These are phyloP conservation scores for Mycalesis mineus DNA, from an alignment of 2,888 invertebrate genomes.

Conservation along the genomic window DNA sequence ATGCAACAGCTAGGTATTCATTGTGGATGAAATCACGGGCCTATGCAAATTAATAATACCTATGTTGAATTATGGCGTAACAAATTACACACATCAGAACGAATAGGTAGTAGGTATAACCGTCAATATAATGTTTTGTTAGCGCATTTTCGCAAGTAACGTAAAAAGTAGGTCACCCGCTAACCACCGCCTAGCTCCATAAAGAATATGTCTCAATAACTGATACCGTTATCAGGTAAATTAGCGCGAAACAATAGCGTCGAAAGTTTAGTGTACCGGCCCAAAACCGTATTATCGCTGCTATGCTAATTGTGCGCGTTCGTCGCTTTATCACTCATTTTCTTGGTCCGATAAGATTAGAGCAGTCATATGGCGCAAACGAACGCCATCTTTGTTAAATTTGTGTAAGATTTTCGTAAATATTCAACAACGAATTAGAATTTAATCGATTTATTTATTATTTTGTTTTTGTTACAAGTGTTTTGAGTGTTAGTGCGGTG, in stretches of 20 bases:
- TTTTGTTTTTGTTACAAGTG: not conserved
- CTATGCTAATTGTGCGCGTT: conserved; percentile 63
- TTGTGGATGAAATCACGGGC: too few relatives aligned
- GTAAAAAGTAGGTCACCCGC: conserved; percentile 19
- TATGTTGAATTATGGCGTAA: too few relatives aligned
- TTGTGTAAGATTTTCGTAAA: conserved; percentile 30
- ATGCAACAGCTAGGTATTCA: too few relatives aligned
- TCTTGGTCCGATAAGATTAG: conserved; percentile 66
- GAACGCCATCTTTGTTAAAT: conserved; percentile 46
- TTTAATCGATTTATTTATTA: not conserved
- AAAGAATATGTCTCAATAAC: conserved; percentile 31
- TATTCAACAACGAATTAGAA: conserved; percentile 12
- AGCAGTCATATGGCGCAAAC: conserved; percentile 61
- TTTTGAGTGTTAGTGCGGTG: conserved; percentile 54
- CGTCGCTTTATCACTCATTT: conserved; percentile 59
- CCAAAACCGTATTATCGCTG: conserved; percentile 53
- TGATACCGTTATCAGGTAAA: conserved; percentile 45
- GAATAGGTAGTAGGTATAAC: too few relatives aligned
- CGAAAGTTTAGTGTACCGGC: conserved; percentile 48
- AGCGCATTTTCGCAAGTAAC: not conserved
- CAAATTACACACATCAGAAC: too few relatives aligned
- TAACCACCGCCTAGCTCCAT: conserved; percentile 9
- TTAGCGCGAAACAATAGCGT: conserved; percentile 38
- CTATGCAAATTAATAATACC: too few relatives aligned
- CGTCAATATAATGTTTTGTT: not conserved